These are phyloP conservation scores for Cataglyphis rosenhaueri DNA, from an alignment of 2,888 invertebrate species.

Conservation along the genomic window DNA sequence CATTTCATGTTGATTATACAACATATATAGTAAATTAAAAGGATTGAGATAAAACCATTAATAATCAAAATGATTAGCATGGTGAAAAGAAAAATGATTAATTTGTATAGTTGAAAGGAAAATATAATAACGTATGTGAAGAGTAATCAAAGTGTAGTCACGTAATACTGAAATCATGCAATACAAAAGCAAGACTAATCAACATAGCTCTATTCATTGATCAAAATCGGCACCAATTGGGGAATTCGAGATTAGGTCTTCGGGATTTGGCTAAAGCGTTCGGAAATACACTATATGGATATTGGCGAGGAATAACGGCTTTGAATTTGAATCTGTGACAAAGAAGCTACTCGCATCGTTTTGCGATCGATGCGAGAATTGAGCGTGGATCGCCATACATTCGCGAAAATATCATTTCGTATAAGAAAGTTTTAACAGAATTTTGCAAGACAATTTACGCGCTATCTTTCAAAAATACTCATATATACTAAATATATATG, in stretches of 20 bases:
- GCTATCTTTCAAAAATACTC: neutral
- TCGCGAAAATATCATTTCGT: constrained; percentile 5
- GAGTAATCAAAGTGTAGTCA: neutral
- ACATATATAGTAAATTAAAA: neutral
- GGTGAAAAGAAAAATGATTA: neutral
- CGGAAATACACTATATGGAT: neutral
- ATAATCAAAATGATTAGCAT: neutral
- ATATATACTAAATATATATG: too few relatives aligned
- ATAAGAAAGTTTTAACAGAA: neutral
- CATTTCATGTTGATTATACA: neutral
- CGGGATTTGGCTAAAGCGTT: neutral
- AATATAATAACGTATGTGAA: neutral
- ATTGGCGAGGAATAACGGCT: neutral
- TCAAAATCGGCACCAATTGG: neutral
- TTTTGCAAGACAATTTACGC: neutral
- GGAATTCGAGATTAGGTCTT: constrained; percentile 3
- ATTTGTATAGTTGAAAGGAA: neutral
- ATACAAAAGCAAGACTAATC: neutral
- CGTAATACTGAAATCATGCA: neutral
- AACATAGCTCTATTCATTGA: constrained; percentile 3
- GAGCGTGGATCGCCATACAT: neutral
- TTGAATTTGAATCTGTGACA: constrained; percentile 5
- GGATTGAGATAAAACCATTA: neutral
- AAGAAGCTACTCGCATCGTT: neutral
- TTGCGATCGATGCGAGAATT: neutral